A percentile compares a stretch with the other conserved stretches of the same genome.
phyloP scores from a whole-genome alignment of 1,140 invertebrate genomes.

The Nasonia giraulti region DNA sequence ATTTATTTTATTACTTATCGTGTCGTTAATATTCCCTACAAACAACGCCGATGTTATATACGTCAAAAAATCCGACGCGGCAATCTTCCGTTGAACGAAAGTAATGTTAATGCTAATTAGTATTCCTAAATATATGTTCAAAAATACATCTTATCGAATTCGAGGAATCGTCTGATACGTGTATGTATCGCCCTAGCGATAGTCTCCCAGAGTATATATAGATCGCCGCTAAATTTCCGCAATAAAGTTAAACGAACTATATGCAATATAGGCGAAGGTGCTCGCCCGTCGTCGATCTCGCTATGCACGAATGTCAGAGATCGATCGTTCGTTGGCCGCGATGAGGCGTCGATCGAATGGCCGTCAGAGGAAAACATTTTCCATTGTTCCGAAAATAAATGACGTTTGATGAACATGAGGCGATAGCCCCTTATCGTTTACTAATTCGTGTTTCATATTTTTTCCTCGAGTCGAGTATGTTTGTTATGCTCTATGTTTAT shows the following conservation, averaged over 20 bases:
- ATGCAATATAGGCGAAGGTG: background rate
- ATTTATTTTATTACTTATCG: no score
- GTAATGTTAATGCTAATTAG: background rate
- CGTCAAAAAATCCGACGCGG: background rate
- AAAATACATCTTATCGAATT: slow-evolving; percentile 1
- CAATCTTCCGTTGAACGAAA: background rate
- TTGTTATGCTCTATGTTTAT: background rate
- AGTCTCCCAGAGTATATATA: background rate
- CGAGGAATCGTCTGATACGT: background rate
- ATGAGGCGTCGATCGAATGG: slow-evolving; percentile 3
- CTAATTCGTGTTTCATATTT: background rate
- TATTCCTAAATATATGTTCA: background rate
- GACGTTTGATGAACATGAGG: background rate
- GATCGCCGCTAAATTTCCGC: background rate
- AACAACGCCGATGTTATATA: background rate
- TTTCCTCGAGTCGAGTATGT: background rate
- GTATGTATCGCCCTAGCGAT: background rate
- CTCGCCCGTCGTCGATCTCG: background rate
- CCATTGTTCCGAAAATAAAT: slow-evolving; percentile 2
- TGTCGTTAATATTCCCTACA: background rate
- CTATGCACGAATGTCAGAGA: background rate
- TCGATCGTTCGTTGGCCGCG: background rate
- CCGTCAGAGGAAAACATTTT: slow-evolving; percentile 4
- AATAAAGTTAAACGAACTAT: background rate
- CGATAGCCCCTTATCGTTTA: background rate